A percentile compares a stretch with the other conserved stretches of the same genome.
Evolutionary conservation across 1,140 invertebrate genomes (phyloP).

Genomic region (Leptinotarsa defecta): DNA sequence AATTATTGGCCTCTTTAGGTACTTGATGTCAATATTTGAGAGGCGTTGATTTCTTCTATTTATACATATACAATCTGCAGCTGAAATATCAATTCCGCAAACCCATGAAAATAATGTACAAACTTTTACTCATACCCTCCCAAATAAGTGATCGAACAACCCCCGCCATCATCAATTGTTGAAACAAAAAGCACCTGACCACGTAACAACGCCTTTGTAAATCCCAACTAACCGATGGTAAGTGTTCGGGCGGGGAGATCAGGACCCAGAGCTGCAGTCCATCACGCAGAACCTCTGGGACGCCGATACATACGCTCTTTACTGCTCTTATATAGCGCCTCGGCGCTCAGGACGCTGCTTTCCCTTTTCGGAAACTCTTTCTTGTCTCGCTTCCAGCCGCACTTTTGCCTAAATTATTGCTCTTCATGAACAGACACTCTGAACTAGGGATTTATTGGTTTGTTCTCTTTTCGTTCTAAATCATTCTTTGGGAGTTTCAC

Average conservation of each 20-base stretch:
- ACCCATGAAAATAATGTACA: no score
- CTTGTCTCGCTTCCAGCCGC: slow-evolving; percentile 7
- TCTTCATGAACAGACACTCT: slow-evolving; percentile 26
- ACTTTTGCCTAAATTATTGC: slow-evolving; percentile 24
- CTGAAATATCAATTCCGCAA: no score
- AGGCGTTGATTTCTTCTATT: no score
- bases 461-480: not conserved
- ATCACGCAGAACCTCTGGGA: slow-evolving; percentile 22
- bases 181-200: slow-evolving; percentile 5
- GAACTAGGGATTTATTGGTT: not conserved
- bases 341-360: slow-evolving; percentile 10
- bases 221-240: slow-evolving; percentile 26
- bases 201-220: slow-evolving; percentile 9
- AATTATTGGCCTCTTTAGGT: no score
- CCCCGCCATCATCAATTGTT: not conserved
- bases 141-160: no score
- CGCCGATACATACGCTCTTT: slow-evolving; percentile 19
- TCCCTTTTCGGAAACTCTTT: slow-evolving; percentile 24
- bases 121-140: no score
- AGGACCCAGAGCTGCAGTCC: slow-evolving; percentile 15
- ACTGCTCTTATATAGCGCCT: slow-evolving; percentile 16
- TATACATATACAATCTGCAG: no score
- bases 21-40: no score
- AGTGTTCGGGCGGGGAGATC: slow-evolving; percentile 7
- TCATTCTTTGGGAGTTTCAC: no score